Conservation (phyloP, 2,888 invertebrate genomes). For the Eurytoma adleriae region DNA sequence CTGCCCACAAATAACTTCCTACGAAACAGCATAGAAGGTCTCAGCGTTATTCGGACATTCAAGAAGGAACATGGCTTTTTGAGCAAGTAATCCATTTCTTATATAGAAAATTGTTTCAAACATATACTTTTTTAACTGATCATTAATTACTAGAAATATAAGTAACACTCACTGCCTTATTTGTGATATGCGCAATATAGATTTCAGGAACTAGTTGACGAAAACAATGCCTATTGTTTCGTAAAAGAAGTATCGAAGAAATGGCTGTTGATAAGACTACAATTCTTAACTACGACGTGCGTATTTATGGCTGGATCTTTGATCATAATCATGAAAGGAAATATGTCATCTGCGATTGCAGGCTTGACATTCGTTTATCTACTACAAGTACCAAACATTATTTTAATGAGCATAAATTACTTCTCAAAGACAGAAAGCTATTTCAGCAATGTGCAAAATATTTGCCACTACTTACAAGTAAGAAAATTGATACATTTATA, state of each 20-base stretch:
- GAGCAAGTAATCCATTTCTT: conserved; percentile 69
- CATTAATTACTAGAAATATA: too few species aligned
- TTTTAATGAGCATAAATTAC: conserved; percentile 78
- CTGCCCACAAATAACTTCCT: conserved; percentile 80
- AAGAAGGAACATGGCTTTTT: conserved; percentile 78
- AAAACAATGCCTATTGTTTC: conserved; percentile 76
- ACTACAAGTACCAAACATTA: conserved; percentile 79
- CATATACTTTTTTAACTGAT: too few species aligned
- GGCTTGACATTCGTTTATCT: conserved; percentile 81
- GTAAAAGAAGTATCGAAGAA: conserved; percentile 77
- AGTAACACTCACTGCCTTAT: too few species aligned
- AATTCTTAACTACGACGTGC: conserved; percentile 71
- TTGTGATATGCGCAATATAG: conserved; percentile 64
- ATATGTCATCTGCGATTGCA: conserved; percentile 78
- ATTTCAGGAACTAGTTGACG: conserved; percentile 77
- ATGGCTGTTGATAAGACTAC: conserved; percentile 69
- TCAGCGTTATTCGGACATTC: conserved; percentile 81
- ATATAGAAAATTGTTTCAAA: not conserved
- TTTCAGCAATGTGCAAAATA: conserved; percentile 77
- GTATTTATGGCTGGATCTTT: conserved; percentile 77
- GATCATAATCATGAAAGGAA: conserved; percentile 75
- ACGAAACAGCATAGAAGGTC: conserved; percentile 79
- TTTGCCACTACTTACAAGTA: conserved; percentile 71
- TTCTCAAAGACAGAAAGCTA: conserved; percentile 77
- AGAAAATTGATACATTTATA: conserved; percentile 26